phyloP scores from a whole-genome alignment of 2,888 invertebrate species.

The Epistrophella euchroma region DNA sequence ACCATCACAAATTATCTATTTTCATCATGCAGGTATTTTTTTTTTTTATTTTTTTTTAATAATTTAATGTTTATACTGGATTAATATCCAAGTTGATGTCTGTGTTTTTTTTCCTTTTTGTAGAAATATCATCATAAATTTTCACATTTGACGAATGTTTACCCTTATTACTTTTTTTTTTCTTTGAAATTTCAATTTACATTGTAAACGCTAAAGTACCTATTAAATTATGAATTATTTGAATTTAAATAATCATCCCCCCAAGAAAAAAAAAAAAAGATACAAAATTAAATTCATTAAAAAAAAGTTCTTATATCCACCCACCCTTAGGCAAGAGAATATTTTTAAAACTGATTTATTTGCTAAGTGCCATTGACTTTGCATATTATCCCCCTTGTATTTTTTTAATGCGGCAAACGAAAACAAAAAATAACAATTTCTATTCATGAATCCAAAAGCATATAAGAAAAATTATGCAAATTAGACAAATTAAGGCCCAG shows the following conservation, averaged over 20 bases:
- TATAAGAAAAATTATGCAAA: constrained; percentile 33
- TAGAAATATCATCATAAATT: neutral
- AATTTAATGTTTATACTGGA: too few relatives aligned
- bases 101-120: too few relatives aligned
- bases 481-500: neutral
- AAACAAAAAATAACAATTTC: constrained; percentile 3
- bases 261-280: neutral
- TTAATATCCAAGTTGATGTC: neutral
- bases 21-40: too few relatives aligned
- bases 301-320: neutral
- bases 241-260: constrained; percentile 1
- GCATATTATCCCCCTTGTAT: constrained; percentile 19
- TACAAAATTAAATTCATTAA: constrained; percentile 7
- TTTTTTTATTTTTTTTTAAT: too few relatives aligned
- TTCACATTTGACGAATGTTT: neutral
- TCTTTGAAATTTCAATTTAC: neutral
- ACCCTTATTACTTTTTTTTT: neutral
- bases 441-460: constrained; percentile 25
- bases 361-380: constrained; percentile 28
- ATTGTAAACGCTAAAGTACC: neutral
- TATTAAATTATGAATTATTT: constrained; percentile 1
- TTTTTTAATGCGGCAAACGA: neutral
- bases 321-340: neutral
- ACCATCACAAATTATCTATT: too few relatives aligned
- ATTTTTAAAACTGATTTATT: constrained; percentile 31